Conservation (phyloP, 2,888 invertebrate genomes). For the Baccha elongata region DNA sequence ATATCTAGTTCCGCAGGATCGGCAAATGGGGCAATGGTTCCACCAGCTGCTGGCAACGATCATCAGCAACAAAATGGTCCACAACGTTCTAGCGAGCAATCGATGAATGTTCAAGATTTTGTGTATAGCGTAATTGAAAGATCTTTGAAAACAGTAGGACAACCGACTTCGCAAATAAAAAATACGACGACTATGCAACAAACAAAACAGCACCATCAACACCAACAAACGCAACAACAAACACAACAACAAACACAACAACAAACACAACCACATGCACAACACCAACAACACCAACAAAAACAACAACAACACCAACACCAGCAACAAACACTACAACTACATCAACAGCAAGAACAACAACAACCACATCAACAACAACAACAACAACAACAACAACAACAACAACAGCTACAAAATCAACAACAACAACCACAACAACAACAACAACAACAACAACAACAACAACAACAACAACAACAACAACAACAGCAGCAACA, state of each 20-base stretch:
- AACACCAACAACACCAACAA: too few species aligned
- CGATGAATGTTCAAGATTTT: slow-evolving; percentile 91
- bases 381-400: slow-evolving; percentile 68
- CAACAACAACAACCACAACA: too few species aligned
- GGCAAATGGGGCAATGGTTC: slow-evolving; percentile 60
- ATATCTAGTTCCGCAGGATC: slow-evolving; percentile 77
- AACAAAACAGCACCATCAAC: slow-evolving; percentile 66
- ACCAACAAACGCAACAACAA: slow-evolving; percentile 72
- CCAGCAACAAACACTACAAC: slow-evolving; percentile 40
- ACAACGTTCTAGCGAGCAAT: slow-evolving; percentile 80
- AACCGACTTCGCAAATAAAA: slow-evolving; percentile 74
- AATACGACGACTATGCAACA: slow-evolving; percentile 40
- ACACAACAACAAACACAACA: slow-evolving; percentile 70
- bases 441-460: too few species aligned
- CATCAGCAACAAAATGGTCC: slow-evolving; percentile 61
- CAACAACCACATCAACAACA: too few species aligned
- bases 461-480: slow-evolving; percentile 60
- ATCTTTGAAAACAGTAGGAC: slow-evolving; percentile 87
- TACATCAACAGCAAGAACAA: slow-evolving; percentile 20
- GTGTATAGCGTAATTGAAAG: slow-evolving; percentile 93
- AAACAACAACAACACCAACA: slow-evolving; percentile 69
- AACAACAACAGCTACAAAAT: slow-evolving; percentile 33
- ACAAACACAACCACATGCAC: too few species aligned
- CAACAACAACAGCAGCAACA: too few species aligned
- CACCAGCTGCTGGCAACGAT: slow-evolving; percentile 44